These are phyloP conservation scores for Eulemur rufifrons DNA, from an alignment of 2,113 vertebrate species.

Conservation along the genomic window DNA sequence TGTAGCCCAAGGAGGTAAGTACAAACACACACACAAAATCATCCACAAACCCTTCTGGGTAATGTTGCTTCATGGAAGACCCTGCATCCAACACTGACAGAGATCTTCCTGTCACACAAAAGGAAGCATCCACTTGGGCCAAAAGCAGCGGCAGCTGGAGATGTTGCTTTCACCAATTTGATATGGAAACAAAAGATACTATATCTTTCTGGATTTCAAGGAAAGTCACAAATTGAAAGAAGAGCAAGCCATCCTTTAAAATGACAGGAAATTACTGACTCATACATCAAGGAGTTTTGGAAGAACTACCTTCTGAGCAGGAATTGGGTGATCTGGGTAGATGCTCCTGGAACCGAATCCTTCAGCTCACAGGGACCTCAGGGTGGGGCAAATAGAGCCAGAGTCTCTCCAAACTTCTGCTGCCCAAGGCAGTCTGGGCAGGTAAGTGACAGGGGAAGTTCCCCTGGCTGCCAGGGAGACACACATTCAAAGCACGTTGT, in stretches of 20 bases:
- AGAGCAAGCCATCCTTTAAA: background rate
- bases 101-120: background rate
- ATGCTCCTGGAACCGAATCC: background rate
- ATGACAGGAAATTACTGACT: background rate
- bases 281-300: too few species aligned
- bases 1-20: background rate
- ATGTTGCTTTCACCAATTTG: background rate
- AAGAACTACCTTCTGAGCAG: background rate
- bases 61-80: background rate
- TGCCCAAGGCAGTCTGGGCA: background rate
- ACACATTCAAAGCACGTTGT: accelerated
- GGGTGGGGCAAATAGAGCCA: too few species aligned
- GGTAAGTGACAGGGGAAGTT: background rate
- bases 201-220: background rate
- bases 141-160: background rate
- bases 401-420: background rate
- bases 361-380: accelerated
- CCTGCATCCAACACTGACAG: background rate
- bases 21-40: background rate
- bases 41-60: background rate
- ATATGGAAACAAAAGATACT: background rate
- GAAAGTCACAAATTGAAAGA: background rate
- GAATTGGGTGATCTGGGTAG: too few species aligned
- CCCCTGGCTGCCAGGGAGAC: background rate
- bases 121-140: too few species aligned